Evolutionary conservation across 2,888 invertebrate species (phyloP), one percentile per base, ranked within the genome.

Genomic region (Drosophila kambysellisi): DNA sequence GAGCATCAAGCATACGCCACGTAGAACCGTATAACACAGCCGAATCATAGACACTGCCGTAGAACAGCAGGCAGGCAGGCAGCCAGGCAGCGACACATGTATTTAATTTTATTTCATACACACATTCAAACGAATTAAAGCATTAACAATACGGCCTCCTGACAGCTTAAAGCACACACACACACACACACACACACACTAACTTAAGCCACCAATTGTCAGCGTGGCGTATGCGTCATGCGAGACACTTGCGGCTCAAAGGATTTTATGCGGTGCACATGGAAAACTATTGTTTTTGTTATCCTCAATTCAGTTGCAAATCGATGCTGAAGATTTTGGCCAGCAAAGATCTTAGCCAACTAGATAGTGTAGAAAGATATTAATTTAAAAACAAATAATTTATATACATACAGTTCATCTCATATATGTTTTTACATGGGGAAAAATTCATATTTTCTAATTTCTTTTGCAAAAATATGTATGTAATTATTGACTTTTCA

Each of bases 1-100:
- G 70, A 66, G 77, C 80, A 84, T 81, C 86, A 87, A 76, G 70
- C 77, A 84, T 78, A 81, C 80, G 89, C 74, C 89, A 76, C 74
- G 74, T 83, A 75, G 84, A 74, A 80, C 89, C 74, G 74, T 83
- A 75, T 84, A 74, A 80, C 89, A 77, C 79, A 69, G 69, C 67
- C 63, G 62, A 80, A 78, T 73, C 78, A 88, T 83, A 81, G 89
- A 78, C 89, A 88, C 37, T 37, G 54, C 25, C 25, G 25, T 25
- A 25, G 25, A 25, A 25, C 25, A 70, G 56, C 67, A 65, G 56
- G 56, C 51, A 65, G 56, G 56, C 51, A 25, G 20, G 20, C 20
- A 25, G 20, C 20, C 20, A 52, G 62, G 72, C 68, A 62, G 57
- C 70, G 56, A 70, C 88, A 88, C 70, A 88, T 88, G 83, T 83